These are phyloP conservation scores for Alexandromys fortis DNA, from an alignment of 2,113 vertebrate species.

Conservation along the genomic window DNA sequence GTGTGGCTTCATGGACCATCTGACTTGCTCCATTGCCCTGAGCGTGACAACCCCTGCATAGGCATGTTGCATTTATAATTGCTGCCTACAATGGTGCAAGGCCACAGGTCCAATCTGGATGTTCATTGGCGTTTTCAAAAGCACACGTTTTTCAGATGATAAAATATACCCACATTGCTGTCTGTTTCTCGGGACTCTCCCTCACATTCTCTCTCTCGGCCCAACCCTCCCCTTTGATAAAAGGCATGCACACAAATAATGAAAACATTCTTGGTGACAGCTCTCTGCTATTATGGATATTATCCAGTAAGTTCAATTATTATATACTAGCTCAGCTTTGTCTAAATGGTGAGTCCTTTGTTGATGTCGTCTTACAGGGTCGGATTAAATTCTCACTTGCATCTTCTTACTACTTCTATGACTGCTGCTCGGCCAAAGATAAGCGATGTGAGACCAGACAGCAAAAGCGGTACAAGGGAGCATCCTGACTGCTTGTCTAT, in stretches of 20 bases:
- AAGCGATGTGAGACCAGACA: not conserved
- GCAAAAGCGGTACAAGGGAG: not conserved
- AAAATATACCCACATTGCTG: not conserved
- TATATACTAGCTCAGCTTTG: not conserved
- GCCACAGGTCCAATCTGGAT: not conserved
- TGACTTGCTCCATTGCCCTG: not conserved
- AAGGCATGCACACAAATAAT: not conserved
- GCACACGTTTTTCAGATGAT: not conserved
- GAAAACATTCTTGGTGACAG: not conserved
- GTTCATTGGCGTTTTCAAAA: not conserved
- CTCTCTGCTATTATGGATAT: too few relatives aligned
- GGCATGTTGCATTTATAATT: not conserved
- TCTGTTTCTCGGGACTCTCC: not conserved
- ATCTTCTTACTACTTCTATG: not conserved
- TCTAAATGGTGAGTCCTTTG: not conserved
- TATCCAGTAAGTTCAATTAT: not conserved
- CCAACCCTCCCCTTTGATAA: not conserved
- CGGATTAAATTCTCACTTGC: not conserved
- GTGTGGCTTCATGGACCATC: not conserved
- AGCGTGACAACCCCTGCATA: not conserved
- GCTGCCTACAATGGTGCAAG: not conserved
- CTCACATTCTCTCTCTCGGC: not conserved
- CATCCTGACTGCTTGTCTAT: not conserved
- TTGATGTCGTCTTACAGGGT: not conserved
- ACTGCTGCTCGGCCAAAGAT: not conserved